Percentiles rank a stretch among this genome's conserved stretches.
Conservation (phyloP, 2,888 invertebrate genomes). For the Ichneumon xanthorius region DNA sequence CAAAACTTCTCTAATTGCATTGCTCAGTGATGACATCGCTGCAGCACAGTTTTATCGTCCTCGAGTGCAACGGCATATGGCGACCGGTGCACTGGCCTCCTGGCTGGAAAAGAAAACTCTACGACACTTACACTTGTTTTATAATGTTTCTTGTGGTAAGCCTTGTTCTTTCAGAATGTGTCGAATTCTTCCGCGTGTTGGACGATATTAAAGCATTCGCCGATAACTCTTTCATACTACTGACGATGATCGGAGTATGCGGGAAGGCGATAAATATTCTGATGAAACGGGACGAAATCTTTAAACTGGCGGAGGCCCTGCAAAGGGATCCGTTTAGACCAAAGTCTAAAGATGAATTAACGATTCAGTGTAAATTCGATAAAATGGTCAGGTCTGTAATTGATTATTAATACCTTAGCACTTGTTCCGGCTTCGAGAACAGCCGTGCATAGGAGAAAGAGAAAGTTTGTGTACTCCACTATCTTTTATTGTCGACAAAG, state of each 20-base stretch:
- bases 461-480: background rate
- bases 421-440: constrained; percentile 10
- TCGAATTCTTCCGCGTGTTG: constrained; percentile 20
- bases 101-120: constrained; percentile 26
- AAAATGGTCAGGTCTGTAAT: constrained; percentile 53
- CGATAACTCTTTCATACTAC: constrained; percentile 66
- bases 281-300: constrained; percentile 49
- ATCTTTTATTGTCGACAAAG: background rate
- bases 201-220: constrained; percentile 58
- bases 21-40: constrained; percentile 9
- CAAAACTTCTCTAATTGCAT: background rate
- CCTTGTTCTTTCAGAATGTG: constrained; percentile 71
- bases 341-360: constrained; percentile 2
- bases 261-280: constrained; percentile 66
- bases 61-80: constrained; percentile 29
- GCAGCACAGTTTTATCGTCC: background rate
- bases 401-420: background rate
- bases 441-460: background rate
- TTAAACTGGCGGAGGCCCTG: constrained; percentile 11
- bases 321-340: constrained; percentile 35
- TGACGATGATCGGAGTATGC: constrained; percentile 51
- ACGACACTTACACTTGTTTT: constrained; percentile 10
- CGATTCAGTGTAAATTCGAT: constrained; percentile 48
- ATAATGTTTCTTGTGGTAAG: constrained; percentile 4
- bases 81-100: constrained; percentile 31